Evolutionary conservation across 2,888 invertebrate species (phyloP), one percentile per base, ranked within the genome.

Genomic region (Cheilosia scutellata): DNA sequence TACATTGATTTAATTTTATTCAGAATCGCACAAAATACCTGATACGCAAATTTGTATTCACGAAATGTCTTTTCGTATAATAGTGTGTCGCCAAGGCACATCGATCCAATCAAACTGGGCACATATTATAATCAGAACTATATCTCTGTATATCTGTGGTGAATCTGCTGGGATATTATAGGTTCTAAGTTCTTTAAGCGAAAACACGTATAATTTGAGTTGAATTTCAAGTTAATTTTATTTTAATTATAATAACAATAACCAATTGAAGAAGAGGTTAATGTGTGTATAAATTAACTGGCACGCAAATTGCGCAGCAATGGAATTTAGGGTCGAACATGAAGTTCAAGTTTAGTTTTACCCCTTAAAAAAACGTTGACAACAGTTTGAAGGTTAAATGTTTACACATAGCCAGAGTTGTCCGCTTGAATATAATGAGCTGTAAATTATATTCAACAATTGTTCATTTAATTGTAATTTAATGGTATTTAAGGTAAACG

Each of bases 11-110:
- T 60, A 68, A 68, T 68, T 68, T 27, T 57, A 68, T 68, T 72
- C n/a, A n/a, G 29, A 76, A 65, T 65, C 76, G 44, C 51, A 71
- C 47, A 76, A 70, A 51, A 66, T 78, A 83, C 82, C 62, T 68
- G 82, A 66, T 57, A 42, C 72, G 66, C 82, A 72, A 53, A 66
- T 77, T 70, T 37, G 16, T 37, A 9, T 70, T 55, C 33, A n/a
- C 16, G 13, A 16, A 42, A 27, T 42, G 53, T 53, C 29, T 55
- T 13, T 6, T 31, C 27, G 33, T 0, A 47, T 1, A 44, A 65
- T 27, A n/a, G 25, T n/a, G 27, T 25, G 51, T 51, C 53, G 13
- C 27, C 40, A 40, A 40, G 13, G 0, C 2, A 31, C 20, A 25
- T 51, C 27, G 29, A 57, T 29, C 62, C 29, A 58, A 27, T 44